Evolutionary conservation across 1,140 invertebrate species (phyloP).

Genomic region (Apis laboriosa): DNA sequence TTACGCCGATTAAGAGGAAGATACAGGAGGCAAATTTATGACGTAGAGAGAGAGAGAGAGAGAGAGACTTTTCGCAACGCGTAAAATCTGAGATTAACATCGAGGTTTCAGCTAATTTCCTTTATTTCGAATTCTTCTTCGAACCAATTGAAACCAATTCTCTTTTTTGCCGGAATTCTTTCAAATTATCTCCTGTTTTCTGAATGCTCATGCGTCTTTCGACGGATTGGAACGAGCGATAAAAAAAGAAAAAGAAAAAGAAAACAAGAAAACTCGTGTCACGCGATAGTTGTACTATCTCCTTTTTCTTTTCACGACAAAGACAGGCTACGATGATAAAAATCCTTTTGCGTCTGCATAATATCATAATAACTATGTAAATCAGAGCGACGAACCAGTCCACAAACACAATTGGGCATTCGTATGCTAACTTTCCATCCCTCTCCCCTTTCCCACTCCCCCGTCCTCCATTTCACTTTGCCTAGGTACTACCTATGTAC

Average conservation of each 20-base stretch:
- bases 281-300: conserved; percentile 27
- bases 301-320: conserved; percentile 40
- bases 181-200: background rate
- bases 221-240: too few species aligned
- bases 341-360: conserved; percentile 74
- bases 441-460: conserved; percentile 10
- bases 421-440: conserved; percentile 72
- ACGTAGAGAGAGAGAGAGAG: background rate
- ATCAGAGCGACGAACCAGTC: conserved; percentile 66
- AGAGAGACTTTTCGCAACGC: background rate
- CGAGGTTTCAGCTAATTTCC: conserved; percentile 34
- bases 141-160: background rate
- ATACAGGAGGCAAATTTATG: background rate
- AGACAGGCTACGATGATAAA: conserved; percentile 67
- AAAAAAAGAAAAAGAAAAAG: too few species aligned
- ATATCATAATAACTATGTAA: conserved; percentile 80
- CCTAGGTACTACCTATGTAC: background rate
- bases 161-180: background rate
- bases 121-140: background rate
- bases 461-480: conserved; percentile 53
- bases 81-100: conserved; percentile 42
- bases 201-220: too few species aligned
- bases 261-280: conserved; percentile 36
- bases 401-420: conserved; percentile 73
- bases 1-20: background rate